Percentiles rank a stretch among this genome's conserved stretches.
Conservation (phyloP, 64 coral and sea anemone species). For the Platygyra sinensis region DNA sequence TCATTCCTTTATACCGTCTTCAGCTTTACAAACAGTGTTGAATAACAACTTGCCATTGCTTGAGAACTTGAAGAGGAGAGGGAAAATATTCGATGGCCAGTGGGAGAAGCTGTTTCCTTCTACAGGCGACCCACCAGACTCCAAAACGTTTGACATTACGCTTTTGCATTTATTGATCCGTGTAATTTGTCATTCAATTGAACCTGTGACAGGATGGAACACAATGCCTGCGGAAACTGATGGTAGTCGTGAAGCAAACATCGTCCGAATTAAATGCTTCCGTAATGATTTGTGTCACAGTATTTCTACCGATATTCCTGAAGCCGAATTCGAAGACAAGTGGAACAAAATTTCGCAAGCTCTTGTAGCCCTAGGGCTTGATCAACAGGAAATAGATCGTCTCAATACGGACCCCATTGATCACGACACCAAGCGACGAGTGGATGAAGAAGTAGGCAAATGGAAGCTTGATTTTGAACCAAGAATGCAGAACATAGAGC, state of each 20-base stretch:
- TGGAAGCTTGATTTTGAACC: not conserved
- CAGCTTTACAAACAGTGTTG: not conserved
- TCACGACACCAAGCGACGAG: not conserved
- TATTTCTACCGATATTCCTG: slow-evolving; percentile 11
- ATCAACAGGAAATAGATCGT: slow-evolving; percentile 28
- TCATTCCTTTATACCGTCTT: not conserved
- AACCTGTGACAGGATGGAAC: slow-evolving; percentile 42
- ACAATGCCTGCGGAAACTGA: slow-evolving; percentile 40
- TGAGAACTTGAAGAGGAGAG: slow-evolving; percentile 1
- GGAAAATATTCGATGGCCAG: slow-evolving; percentile 35
- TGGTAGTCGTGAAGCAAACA: slow-evolving; percentile 36
- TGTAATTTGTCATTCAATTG: not conserved
- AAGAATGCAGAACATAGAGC: not conserved
- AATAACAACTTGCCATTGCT: not conserved
- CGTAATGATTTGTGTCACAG: slow-evolving; percentile 59
- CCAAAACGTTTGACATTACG: slow-evolving; percentile 58
- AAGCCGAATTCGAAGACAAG: slow-evolving; percentile 23
- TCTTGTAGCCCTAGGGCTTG: slow-evolving; percentile 48
- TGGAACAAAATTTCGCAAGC: slow-evolving; percentile 21
- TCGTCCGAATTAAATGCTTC: slow-evolving; percentile 53
- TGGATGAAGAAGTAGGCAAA: slow-evolving; percentile 30
- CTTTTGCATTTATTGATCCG: slow-evolving; percentile 63
- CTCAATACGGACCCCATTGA: slow-evolving; percentile 36
- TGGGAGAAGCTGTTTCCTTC: slow-evolving; percentile 64
- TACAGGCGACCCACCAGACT: slow-evolving; percentile 20